Conservation (phyloP, 2,888 invertebrate genomes). For the Colostygia pectinataria region DNA sequence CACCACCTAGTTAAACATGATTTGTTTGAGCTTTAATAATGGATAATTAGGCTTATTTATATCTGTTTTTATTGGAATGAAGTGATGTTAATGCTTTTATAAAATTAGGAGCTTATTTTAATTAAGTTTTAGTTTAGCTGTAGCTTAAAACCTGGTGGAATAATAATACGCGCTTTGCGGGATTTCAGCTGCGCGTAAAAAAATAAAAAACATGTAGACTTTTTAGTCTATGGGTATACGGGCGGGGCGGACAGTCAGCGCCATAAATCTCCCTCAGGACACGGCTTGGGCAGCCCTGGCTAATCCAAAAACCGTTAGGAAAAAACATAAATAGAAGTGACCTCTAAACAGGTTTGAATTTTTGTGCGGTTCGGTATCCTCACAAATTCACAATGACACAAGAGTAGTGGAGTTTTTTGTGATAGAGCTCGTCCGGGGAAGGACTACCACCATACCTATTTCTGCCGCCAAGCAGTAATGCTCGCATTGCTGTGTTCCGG, state of each 20-base stretch:
- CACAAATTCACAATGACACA: no score
- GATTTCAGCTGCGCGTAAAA: neutral
- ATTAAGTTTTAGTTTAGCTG: neutral
- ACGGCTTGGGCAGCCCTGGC: conserved; percentile 20
- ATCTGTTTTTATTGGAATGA: conserved; percentile 41
- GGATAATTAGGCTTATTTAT: conserved; percentile 41
- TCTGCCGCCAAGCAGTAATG: no score
- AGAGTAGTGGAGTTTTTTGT: no score
- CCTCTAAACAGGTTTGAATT: conserved; percentile 19
- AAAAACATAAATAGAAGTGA: conserved; percentile 27
- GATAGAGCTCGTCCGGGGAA: no score
- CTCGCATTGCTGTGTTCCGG: no score
- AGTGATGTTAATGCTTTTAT: conserved; percentile 9
- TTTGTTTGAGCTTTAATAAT: conserved; percentile 47
- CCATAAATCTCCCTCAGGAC: conserved; percentile 38
- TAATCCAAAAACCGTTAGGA: conserved; percentile 24
- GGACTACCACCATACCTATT: no score
- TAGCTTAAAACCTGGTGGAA: conserved; percentile 2
- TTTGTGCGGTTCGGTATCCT: conserved; percentile 10
- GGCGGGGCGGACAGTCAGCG: conserved; percentile 25
- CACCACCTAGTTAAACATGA: conserved; percentile 43
- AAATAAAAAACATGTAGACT: conserved; percentile 14
- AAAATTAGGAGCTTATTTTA: neutral
- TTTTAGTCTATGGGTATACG: conserved; percentile 34
- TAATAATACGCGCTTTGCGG: conserved; percentile 3